Evolutionary conservation across 1,140 invertebrate species (phyloP), one percentile per base, ranked within the genome.

Genomic region (Bombus balteatus): DNA sequence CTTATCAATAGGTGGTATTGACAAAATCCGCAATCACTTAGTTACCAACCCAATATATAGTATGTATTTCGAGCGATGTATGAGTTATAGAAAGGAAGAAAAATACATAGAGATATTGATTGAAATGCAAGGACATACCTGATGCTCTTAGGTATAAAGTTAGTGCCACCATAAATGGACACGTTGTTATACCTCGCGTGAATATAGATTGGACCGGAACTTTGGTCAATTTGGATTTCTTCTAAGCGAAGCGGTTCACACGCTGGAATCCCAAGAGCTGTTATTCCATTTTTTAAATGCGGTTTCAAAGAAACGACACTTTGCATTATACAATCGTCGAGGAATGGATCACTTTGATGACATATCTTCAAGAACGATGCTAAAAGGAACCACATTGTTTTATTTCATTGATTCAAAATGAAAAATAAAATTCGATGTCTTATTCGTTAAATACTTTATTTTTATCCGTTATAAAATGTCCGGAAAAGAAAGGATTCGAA

Each of bases 211-310:
- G 96, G 95, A 9, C 96, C 97, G 18, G 95, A 90, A 10, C 95
- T 95, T 91, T 97, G 97, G 87, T 96, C 95, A 57, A 97, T 95
- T 6, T 96, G 93, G 18, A 97, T 92, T 72, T 96, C 93, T 2
- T 96, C 95, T 1, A 97, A 94, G 1, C 93, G 59, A n/a, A 97
- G 92, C 0, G 97, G 97, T 88, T 97, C 97, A 82, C 96, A 97
- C 5, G 96, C 93, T 10, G 97, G 97, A 59, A 97, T 96, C 15
- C 94, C 94, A 47, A 96, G 96, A 85, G 96, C 95, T 32, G 96
- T 95, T 59, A 97, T 95, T 28, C 97, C 97, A 92, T 93, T 91
- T 5, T 92, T 95, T 34, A 96, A 87, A 90, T 95, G 88, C 87
- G 96, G 94, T 92, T 94, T 92, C 90, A 96, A 83, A 75, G 89